These are phyloP conservation scores for Cebidichthys violaceus DNA, from an alignment of 2,113 vertebrate species.

Conservation along the genomic window DNA sequence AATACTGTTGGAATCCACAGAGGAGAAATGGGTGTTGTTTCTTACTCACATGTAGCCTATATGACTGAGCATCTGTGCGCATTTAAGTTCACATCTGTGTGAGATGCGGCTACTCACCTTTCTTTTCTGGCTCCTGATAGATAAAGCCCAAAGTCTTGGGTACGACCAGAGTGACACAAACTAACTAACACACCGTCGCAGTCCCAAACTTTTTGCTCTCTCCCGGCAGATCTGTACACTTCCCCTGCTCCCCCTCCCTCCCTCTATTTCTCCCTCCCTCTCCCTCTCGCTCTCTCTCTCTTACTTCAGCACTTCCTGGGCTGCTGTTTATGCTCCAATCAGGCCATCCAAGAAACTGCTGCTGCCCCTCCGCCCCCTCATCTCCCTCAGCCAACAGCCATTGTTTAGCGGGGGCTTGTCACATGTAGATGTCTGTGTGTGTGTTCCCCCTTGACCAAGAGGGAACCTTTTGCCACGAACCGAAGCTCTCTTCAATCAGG, in stretches of 20 bases:
- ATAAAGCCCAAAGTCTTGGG: constrained; percentile 26
- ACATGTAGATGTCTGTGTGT: constrained; percentile 62
- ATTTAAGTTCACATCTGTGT: constrained; percentile 20
- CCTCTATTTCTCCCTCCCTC: constrained; percentile 52
- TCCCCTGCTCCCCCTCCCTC: constrained; percentile 55
- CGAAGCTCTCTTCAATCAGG: constrained; percentile 46
- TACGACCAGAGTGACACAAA: constrained; percentile 55
- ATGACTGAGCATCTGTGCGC: constrained; percentile 25
- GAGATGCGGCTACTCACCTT: constrained; percentile 70
- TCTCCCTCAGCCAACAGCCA: constrained; percentile 66
- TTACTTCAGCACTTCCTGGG: constrained; percentile 80
- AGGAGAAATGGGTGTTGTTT: constrained; percentile 3
- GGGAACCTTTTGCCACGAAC: constrained; percentile 53
- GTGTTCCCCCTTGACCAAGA: constrained; percentile 49
- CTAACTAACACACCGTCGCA: constrained; percentile 39
- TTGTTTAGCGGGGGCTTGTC: constrained; percentile 78
- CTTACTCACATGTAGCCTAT: neutral
- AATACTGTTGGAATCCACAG: constrained; percentile 4
- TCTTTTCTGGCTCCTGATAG: constrained; percentile 43
- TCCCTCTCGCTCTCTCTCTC: constrained; percentile 36
- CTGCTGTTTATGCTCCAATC: constrained; percentile 83
- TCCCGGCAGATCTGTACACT: constrained; percentile 62
- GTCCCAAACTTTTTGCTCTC: constrained; percentile 76
- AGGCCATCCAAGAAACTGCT: constrained; percentile 70
- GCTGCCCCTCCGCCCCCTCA: constrained; percentile 41